A percentile compares a stretch with the other conserved stretches of the same genome.
Evolutionary conservation across 2,113 vertebrate species (phyloP).

Genomic region (Megalops atlanticus): DNA sequence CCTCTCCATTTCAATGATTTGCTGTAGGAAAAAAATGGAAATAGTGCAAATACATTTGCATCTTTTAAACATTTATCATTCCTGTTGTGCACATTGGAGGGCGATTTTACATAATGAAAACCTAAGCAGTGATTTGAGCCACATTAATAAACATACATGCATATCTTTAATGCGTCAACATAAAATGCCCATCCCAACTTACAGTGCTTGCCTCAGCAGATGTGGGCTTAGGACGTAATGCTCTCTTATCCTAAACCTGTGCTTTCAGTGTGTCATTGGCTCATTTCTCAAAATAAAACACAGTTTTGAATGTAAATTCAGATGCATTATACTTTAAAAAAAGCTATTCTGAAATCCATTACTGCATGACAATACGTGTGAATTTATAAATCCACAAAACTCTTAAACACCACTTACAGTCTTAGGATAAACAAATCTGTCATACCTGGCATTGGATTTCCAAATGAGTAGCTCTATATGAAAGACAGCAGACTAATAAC

Average conservation of each 20-base stretch:
- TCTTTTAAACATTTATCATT: background rate
- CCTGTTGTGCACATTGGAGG: background rate
- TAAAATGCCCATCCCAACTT: background rate
- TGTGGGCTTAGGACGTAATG: background rate
- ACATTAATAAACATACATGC: background rate
- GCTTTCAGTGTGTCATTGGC: background rate
- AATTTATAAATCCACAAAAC: background rate
- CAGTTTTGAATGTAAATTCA: background rate
- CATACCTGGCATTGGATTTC: background rate
- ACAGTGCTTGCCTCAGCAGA: background rate
- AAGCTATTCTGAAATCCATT: background rate
- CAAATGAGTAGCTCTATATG: background rate
- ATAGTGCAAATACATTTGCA: background rate
- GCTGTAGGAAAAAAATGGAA: background rate
- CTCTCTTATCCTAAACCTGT: background rate
- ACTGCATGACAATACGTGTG: background rate
- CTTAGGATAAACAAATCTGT: background rate
- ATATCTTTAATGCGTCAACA: constrained; percentile 6
- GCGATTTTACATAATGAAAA: background rate
- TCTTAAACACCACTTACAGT: background rate
- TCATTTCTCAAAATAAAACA: background rate
- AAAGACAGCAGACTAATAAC: background rate
- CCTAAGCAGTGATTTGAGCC: background rate
- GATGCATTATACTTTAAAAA: background rate
- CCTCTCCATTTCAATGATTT: background rate